Conservation (phyloP, 2,888 invertebrate genomes). For the Pinctada fucata region DNA sequence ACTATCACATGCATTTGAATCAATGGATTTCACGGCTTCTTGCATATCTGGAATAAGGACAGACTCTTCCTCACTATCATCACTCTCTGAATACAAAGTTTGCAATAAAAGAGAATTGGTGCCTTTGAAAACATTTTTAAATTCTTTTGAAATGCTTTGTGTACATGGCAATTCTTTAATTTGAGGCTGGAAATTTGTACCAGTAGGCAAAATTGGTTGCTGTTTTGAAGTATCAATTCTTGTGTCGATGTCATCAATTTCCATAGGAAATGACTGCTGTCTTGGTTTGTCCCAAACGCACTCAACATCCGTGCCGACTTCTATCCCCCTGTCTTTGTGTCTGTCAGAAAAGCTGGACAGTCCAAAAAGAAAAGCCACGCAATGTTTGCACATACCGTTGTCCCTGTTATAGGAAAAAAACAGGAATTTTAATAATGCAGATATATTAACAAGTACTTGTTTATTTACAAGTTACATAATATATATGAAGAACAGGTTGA, state of each 20-base stretch:
- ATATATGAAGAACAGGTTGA: no score
- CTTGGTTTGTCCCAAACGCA: slow-evolving; percentile 24
- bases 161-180: neutral
- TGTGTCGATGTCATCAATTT: slow-evolving; percentile 12
- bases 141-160: neutral
- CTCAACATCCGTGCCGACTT: slow-evolving; percentile 11
- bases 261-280: neutral
- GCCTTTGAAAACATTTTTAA: slow-evolving; percentile 15
- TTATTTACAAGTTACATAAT: no score
- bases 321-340: slow-evolving; percentile 14
- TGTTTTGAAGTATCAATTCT: neutral
- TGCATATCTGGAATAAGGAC: neutral
- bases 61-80: neutral
- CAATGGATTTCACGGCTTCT: neutral
- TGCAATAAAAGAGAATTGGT: slow-evolving; percentile 4
- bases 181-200: slow-evolving; percentile 3
- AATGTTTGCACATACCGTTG: slow-evolving; percentile 18
- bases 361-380: slow-evolving; percentile 17
- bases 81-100: slow-evolving; percentile 6
- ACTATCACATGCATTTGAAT: neutral
- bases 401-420: slow-evolving; percentile 6
- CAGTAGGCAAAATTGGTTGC: no score
- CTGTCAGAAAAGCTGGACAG: slow-evolving; percentile 6
- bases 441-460: no score
- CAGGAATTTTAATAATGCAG: no score